Base-by-base conservation (phyloP, 2,888 invertebrate genomes). In the Vandiemenella viatica region DNA sequence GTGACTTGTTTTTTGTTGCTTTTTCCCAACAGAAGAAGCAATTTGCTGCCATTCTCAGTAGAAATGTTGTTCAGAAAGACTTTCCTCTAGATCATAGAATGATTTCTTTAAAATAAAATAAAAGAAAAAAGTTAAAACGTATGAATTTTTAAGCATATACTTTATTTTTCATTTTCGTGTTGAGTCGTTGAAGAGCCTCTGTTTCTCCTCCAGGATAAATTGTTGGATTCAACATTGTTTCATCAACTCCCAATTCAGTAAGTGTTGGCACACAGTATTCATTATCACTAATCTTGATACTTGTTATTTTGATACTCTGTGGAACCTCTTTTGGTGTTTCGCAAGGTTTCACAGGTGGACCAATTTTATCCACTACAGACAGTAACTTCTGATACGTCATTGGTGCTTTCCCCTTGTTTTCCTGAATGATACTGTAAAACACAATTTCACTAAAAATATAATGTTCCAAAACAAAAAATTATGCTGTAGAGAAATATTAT, bases 351-450 rank as follows among this genome's bases (percentile, higher is more conserved):
- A 67, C 60, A 6, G 67, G 60, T 48, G 61, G 60, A 0, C 68
- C 54, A 49, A 61, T 42, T 49, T 62, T 61, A 3, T 66, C 65
- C 3, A 67, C 59, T 26, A 79, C 67, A 10, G 73, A 69, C 16
- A 79, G 60, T 61, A 78, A 78, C 57, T 77, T 78, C 58, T 79
- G 78, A 58, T 79, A 80, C 2, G 77, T 78, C 50, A 79, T 58
- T 1, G 79, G 79, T 1, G 77, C 67, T 58, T 64, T 67, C 4
- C 77, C 77, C 58, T 71, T 64, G 61, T 80, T 80, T 55, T 70
- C 74, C 51, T 69, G 70, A 21, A 79, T 61, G 8, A 79, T 68
- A 59, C 60, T 60, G 46, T 2, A 55, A n/a, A n/a, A n/a, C n/a
- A n/a, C n/a, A n/a, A n/a, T n/a, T n/a, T n/a, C n/a, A n/a, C n/a